Percentiles rank a stretch among this genome's conserved stretches.
Conservation (phyloP, 2,888 invertebrate species). For the Hemicrepidius hirtus region DNA sequence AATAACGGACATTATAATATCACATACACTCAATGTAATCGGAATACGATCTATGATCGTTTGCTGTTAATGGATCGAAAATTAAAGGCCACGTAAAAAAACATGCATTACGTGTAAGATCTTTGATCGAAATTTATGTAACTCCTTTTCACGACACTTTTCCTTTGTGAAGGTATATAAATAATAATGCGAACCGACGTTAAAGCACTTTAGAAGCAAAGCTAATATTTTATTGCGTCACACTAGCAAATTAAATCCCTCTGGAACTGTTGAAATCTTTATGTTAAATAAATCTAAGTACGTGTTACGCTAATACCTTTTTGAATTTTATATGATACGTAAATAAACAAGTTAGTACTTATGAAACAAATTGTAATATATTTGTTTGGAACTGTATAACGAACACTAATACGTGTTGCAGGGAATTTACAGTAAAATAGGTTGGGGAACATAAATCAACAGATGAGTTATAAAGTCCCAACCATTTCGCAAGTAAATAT, state of each 20-base stretch:
- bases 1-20: conserved; percentile 65
- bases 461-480: conserved; percentile 38
- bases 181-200: not conserved
- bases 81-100: conserved; percentile 2
- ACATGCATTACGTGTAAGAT: not conserved
- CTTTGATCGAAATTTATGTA: conserved; percentile 7
- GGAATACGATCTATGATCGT: conserved; percentile 56
- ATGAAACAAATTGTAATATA: not conserved
- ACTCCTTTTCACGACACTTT: not conserved
- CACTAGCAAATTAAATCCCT: not conserved
- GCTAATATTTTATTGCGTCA: conserved; percentile 14
- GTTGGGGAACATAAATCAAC: conserved; percentile 31
- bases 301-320: not conserved
- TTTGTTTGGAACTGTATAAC: not conserved
- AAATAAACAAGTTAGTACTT: not conserved
- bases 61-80: conserved; percentile 54
- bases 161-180: not conserved
- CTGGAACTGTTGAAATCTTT: not conserved
- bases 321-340: not conserved
- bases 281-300: not conserved
- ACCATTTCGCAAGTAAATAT: conserved; percentile 42
- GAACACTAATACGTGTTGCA: too few species aligned
- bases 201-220: conserved; percentile 8
- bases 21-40: conserved; percentile 42
- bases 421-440: too few species aligned